Conservation (phyloP, 2,888 invertebrate species). For the Harpagoxenus sublaevis region DNA sequence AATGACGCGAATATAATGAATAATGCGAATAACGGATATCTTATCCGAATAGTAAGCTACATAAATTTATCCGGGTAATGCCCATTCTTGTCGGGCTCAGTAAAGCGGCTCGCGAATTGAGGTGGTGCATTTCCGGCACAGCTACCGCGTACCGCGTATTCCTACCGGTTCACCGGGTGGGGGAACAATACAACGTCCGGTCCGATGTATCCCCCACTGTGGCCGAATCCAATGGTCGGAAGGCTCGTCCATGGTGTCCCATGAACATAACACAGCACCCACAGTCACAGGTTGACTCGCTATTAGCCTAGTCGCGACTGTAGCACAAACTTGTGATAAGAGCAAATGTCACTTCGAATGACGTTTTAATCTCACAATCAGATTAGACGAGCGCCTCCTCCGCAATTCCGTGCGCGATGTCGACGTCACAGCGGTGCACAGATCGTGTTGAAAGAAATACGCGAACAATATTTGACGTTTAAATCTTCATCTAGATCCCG, state of each 20-base stretch:
- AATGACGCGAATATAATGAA: not conserved
- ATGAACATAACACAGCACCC: constrained; percentile 64
- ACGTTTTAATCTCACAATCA: constrained; percentile 4
- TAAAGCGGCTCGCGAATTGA: constrained; percentile 64
- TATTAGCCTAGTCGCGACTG: constrained; percentile 60
- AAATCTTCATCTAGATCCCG: not conserved
- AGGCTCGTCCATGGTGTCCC: constrained; percentile 70
- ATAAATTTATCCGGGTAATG: not conserved
- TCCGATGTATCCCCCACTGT: constrained; percentile 82
- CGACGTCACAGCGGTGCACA: not conserved
- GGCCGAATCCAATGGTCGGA: constrained; percentile 47
- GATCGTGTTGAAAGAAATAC: not conserved
- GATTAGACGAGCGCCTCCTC: not conserved
- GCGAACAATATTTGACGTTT: not conserved
- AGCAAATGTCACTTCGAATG: not conserved
- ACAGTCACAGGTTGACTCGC: constrained; percentile 74
- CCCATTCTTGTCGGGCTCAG: not conserved
- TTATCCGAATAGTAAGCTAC: not conserved
- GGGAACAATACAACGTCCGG: constrained; percentile 84
- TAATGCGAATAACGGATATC: not conserved
- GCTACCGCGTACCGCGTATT: constrained; percentile 62
- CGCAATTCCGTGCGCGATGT: not conserved
- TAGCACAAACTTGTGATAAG: not conserved
- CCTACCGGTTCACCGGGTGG: constrained; percentile 72
- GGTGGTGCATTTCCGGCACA: constrained; percentile 78